Evolutionary conservation across 2,797 vertebrate genomes (phyloP).

Genomic region (Echiichthys vipera): DNA sequence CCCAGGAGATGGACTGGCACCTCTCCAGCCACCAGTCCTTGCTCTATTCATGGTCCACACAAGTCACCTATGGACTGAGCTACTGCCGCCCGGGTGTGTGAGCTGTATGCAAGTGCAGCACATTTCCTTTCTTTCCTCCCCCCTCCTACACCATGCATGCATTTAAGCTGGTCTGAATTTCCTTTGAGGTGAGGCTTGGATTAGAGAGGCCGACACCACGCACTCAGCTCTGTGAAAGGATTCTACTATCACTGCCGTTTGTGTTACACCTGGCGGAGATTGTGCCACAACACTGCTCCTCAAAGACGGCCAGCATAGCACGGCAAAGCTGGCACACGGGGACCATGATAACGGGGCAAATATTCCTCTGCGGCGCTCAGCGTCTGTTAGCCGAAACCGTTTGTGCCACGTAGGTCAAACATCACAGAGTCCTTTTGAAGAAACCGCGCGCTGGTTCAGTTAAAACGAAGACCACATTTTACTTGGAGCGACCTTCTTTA

Average conservation of each 20-base stretch:
- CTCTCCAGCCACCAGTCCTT: too few relatives aligned
- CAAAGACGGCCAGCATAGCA: constrained; percentile 45
- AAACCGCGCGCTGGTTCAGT: constrained; percentile 27
- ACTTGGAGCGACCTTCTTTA: neutral
- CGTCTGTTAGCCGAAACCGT: neutral
- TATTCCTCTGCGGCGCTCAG: constrained; percentile 27
- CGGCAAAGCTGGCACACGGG: constrained; percentile 37
- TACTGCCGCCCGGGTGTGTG: too few relatives aligned
- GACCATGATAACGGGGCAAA: constrained; percentile 17
- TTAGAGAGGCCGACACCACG: constrained; percentile 68
- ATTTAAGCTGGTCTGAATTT: constrained; percentile 64
- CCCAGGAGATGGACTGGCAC: too few relatives aligned
- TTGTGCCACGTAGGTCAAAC: constrained; percentile 11
- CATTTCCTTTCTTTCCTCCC: constrained; percentile 33
- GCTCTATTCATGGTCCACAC: too few relatives aligned
- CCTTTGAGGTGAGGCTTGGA: constrained; percentile 70
- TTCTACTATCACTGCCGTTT: constrained; percentile 72
- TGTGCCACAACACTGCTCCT: constrained; percentile 58
- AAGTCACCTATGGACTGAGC: too few relatives aligned
- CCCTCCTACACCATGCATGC: constrained; percentile 52
- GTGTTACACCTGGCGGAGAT: constrained; percentile 59
- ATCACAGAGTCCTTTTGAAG: constrained; percentile 18
- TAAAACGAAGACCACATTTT: neutral
- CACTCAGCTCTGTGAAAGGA: constrained; percentile 65
- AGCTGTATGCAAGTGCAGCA: constrained; percentile 37